A percentile compares a stretch with the other conserved stretches of the same genome.
Evolutionary conservation across 2,113 vertebrate species (phyloP).

Genomic region (Acrocephalus arundinaceus): DNA sequence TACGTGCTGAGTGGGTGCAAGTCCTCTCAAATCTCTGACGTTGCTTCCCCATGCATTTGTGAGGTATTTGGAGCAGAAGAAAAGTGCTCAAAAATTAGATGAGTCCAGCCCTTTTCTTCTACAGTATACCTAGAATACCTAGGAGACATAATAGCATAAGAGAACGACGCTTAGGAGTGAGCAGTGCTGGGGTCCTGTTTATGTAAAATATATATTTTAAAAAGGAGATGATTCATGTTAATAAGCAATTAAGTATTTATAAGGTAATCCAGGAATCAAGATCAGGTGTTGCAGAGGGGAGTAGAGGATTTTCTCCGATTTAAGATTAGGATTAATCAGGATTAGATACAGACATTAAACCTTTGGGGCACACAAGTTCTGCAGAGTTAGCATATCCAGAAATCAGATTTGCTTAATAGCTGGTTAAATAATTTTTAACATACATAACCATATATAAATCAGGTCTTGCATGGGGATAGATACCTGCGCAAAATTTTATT

Average conservation of each 20-base stretch:
- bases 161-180: background rate
- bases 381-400: background rate
- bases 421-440: background rate
- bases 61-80: background rate
- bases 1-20: background rate
- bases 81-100: background rate
- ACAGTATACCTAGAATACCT: background rate
- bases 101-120: background rate
- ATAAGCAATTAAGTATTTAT: slow-evolving; percentile 38
- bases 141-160: background rate
- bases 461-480: background rate
- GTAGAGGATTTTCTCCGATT: slow-evolving; percentile 31
- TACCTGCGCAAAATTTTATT: background rate
- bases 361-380: background rate
- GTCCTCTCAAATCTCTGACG: background rate
- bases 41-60: background rate
- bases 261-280: slow-evolving; percentile 33
- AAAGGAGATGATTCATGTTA: background rate
- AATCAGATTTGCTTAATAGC: background rate
- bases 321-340: slow-evolving; percentile 51
- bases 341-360: slow-evolving; percentile 20
- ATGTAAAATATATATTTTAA: background rate
- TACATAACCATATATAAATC: background rate
- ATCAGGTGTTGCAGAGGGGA: slow-evolving; percentile 2
- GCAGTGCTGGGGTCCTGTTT: background rate